Percentiles rank a stretch among this genome's conserved stretches.
These are phyloP conservation scores for Diorhabda elongata DNA, from an alignment of 1,140 invertebrate genomes.

Conservation along the genomic window DNA sequence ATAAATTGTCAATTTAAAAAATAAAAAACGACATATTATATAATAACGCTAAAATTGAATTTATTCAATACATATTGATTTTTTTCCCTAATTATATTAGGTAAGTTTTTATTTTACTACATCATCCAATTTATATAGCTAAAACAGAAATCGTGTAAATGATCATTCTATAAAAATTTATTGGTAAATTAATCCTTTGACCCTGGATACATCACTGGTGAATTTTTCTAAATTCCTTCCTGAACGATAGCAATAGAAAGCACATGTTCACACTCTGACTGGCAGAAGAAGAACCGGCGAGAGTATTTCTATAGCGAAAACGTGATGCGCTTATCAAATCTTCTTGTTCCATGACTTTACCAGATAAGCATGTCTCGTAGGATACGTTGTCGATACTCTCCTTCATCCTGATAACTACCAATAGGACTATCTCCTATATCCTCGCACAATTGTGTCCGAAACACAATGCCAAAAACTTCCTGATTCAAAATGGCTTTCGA, in stretches of 20 bases:
- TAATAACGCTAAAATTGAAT: too few relatives aligned
- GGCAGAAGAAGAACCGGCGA: not conserved
- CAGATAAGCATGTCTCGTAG: not conserved
- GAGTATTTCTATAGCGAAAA: not conserved
- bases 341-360: not conserved
- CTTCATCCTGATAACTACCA: not conserved
- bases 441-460: not conserved
- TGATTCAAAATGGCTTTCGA: not conserved
- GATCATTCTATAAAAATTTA: too few relatives aligned
- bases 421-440: not conserved
- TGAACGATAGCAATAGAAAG: not conserved
- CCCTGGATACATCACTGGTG: not conserved
- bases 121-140: too few relatives aligned
- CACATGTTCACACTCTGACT: constrained; percentile 1
- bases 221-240: not conserved
- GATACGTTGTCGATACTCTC: not conserved
- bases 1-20: too few relatives aligned
- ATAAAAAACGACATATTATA: too few relatives aligned
- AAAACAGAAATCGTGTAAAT: too few relatives aligned
- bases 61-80: too few relatives aligned
- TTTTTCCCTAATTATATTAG: too few relatives aligned
- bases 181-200: too few relatives aligned
- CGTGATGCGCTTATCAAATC: not conserved
- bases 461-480: not conserved
- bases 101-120: too few relatives aligned